Percentiles rank a stretch among this genome's conserved stretches.
Conservation (phyloP, 2,797 vertebrate genomes). For the Sphaeramia orbicularis region DNA sequence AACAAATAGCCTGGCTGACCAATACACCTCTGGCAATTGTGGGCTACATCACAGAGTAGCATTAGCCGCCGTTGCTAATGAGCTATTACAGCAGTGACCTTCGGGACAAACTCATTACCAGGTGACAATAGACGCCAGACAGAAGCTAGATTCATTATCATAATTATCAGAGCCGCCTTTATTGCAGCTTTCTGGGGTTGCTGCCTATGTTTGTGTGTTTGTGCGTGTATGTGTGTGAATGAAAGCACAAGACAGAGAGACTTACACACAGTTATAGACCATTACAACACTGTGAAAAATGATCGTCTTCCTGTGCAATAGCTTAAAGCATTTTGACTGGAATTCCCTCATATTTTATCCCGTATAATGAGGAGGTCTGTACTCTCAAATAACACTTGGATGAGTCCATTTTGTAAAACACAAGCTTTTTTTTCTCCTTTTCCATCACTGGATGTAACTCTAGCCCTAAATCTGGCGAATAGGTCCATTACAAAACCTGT, state of each 20-base stretch:
- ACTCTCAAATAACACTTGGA: conserved; percentile 47
- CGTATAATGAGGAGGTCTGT: conserved; percentile 25
- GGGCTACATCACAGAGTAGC: conserved; percentile 45
- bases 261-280: conserved; percentile 39
- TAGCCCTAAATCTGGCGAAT: conserved; percentile 32
- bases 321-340: conserved; percentile 21
- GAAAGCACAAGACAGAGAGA: conserved; percentile 35
- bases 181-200: conserved; percentile 52
- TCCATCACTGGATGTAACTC: conserved; percentile 4
- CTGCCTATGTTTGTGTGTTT: conserved; percentile 29
- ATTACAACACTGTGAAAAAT: conserved; percentile 44
- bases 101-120: conserved; percentile 76
- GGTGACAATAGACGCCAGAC: conserved; percentile 73
- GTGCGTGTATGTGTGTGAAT: conserved; percentile 8
- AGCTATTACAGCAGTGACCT: conserved; percentile 76
- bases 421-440: conserved; percentile 13
- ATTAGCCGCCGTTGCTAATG: conserved; percentile 70
- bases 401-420: conserved; percentile 23
- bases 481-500: conserved; percentile 38
- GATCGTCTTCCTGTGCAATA: background rate
- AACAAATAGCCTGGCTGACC: conserved; percentile 62
- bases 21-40: conserved; percentile 44
- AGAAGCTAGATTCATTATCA: conserved; percentile 73
- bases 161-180: conserved; percentile 71
- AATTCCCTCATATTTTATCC: conserved; percentile 45